phyloP scores from a whole-genome alignment of 2,797 vertebrate genomes.

The Dendrocincla tyrannina region DNA sequence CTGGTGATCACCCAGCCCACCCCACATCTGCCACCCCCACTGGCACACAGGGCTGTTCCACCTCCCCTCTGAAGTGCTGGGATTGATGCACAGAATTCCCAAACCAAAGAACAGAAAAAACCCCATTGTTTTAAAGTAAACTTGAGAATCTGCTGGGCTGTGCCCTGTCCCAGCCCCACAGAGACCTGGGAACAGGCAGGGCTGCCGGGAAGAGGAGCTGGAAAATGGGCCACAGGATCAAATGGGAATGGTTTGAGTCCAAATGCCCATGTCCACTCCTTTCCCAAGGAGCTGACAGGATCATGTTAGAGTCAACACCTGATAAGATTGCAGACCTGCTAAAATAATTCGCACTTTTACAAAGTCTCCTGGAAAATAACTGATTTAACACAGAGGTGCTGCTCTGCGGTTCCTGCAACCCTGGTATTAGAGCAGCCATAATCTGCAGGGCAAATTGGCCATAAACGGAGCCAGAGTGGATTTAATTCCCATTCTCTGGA shows the following conservation, averaged over 20 bases:
- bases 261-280: not conserved
- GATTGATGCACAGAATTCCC: not conserved
- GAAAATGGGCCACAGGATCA: fast-evolving
- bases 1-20: not conserved
- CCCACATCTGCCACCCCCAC: not conserved
- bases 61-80: not conserved
- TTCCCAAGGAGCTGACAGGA: not conserved
- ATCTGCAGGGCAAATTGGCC: constrained; percentile 18
- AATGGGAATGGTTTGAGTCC: not conserved
- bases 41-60: not conserved
- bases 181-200: not conserved
- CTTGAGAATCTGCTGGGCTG: fast-evolving
- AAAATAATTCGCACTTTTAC: constrained; percentile 12
- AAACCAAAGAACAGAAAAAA: not conserved
- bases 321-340: not conserved
- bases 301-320: not conserved
- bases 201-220: not conserved
- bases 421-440: not conserved
- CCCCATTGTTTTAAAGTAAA: not conserved
- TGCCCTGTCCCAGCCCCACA: not conserved
- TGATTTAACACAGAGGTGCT: not conserved
- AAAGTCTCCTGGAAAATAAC: not conserved
- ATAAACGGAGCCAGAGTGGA: not conserved
- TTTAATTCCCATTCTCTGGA: constrained; percentile 32
- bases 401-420: not conserved